Evolutionary conservation across 2,888 invertebrate species (phyloP), one percentile per base, ranked within the genome.

Genomic region (Eremobia ochroleuca): DNA sequence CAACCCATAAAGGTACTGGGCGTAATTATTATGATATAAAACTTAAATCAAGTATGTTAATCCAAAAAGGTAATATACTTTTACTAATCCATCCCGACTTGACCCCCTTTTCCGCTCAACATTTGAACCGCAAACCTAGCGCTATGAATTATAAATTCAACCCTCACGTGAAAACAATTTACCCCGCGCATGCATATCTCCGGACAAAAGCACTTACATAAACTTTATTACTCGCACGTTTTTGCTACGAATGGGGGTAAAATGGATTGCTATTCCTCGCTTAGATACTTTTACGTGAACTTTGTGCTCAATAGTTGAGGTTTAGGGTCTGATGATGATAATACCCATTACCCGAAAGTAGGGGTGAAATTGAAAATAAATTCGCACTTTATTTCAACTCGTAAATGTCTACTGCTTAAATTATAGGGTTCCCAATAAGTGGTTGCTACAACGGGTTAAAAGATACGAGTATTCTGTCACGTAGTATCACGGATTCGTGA

Each of bases 121-220:
- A 75, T 81, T 81, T 80, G 79, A 66, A 66, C 64, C 75, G 58
- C 64, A 73, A 72, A 58, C 74, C 66, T 67, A 73, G 74, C 80
- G 81, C 77, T 74, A 83, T 89, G 78, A 89, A 86, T 88, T 89
- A 85, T 86, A 87, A 85, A 88, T 89, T 82, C 75, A 64, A 83
- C 72, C 80, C 73, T 69, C 49, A 81, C 76, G 83, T 86, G 81
- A 77, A 88, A 88, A 90, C 86, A 86, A 88, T 90, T 85, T 78
- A 82, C 85, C 74, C 69, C 55, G 66, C n/a, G 65, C 49, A 62
- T 73, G 72, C 76, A 78, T 87, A 81, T 85, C 76, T 76, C 66
- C 52, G 73, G 73, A 76, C 73, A 61, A 67, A 69, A 79, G 66
- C 65, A 69, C 79, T 79, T 73, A 67, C 67, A 73, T 67, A 79